phyloP scores from a whole-genome alignment of 64 coral and sea anemone species.

The Dendronephthya gigantea region DNA sequence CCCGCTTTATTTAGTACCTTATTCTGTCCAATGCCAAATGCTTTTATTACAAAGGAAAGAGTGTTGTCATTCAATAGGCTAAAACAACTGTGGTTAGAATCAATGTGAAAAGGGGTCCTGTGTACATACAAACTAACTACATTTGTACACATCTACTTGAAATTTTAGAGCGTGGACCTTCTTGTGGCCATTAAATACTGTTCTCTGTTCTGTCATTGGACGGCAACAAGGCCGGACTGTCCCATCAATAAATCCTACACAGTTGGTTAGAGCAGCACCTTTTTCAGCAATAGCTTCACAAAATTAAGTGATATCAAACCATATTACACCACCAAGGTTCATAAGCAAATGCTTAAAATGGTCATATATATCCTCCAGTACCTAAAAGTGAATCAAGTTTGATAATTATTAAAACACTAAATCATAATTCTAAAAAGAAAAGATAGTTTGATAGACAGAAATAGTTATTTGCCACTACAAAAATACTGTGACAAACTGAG shows the following conservation, averaged over 20 bases:
- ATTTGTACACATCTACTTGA: slow-evolving; percentile 1
- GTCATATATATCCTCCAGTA: slow-evolving; percentile 1
- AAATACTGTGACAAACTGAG: too few species aligned
- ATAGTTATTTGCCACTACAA: too few species aligned
- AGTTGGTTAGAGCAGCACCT: not conserved
- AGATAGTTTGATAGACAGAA: too few species aligned
- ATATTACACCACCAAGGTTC: not conserved
- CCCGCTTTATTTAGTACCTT: not conserved
- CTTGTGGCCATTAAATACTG: slow-evolving; percentile 14
- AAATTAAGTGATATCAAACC: not conserved
- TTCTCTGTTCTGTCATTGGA: not conserved
- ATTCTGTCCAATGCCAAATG: not conserved
- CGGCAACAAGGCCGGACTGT: slow-evolving; percentile 16
- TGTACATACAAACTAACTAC: not conserved
- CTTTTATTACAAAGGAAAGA: too few species aligned
- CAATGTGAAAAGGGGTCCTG: not conserved
- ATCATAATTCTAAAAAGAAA: too few species aligned
- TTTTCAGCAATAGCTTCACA: not conserved
- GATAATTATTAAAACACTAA: slow-evolving; percentile 7
- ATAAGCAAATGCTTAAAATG: not conserved
- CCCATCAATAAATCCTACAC: slow-evolving; percentile 18
- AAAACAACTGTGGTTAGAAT: not conserved
- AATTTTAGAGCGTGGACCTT: slow-evolving; percentile 11
- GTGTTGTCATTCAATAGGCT: too few species aligned
- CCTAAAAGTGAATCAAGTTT: slow-evolving; percentile 9